Percentiles rank a stretch among this genome's conserved stretches.
Conservation (phyloP, 2,113 vertebrate species). For the Phalacrocorax brasilianus region DNA sequence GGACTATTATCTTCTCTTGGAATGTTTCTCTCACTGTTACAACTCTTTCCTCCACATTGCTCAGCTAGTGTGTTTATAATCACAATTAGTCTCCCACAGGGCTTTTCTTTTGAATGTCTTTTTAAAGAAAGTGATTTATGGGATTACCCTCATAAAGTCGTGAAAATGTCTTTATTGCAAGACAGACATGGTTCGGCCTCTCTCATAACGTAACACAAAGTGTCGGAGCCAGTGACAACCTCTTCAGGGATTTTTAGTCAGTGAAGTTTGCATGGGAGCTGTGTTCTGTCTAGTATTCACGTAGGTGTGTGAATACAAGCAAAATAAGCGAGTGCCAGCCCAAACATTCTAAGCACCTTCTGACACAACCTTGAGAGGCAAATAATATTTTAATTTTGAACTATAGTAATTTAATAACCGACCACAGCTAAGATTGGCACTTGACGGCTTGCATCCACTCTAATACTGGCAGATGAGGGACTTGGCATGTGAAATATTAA, state of each 20-base stretch:
- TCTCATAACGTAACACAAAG: fast-evolving
- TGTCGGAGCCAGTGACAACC: not conserved
- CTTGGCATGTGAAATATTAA: not conserved
- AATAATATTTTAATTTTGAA: not conserved
- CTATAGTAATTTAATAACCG: not conserved
- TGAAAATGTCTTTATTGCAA: not conserved
- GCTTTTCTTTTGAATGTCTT: not conserved
- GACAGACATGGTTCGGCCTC: not conserved
- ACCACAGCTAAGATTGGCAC: not conserved
- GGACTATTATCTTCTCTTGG: not conserved
- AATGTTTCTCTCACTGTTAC: not conserved
- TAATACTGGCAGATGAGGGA: not conserved
- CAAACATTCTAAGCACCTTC: not conserved
- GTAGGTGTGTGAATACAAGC: not conserved
- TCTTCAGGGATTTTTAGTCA: not conserved
- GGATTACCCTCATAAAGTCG: not conserved
- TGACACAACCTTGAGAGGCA: not conserved
- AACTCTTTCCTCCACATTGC: not conserved
- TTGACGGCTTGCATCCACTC: not conserved
- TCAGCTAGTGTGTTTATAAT: not conserved
- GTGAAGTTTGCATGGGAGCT: not conserved
- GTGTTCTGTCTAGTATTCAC: not conserved
- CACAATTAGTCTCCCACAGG: not conserved
- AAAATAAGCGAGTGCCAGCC: not conserved
- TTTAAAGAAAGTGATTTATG: not conserved